Base-by-base conservation (phyloP, 2,888 invertebrate genomes). In the Dolichomitus sp. region DNA sequence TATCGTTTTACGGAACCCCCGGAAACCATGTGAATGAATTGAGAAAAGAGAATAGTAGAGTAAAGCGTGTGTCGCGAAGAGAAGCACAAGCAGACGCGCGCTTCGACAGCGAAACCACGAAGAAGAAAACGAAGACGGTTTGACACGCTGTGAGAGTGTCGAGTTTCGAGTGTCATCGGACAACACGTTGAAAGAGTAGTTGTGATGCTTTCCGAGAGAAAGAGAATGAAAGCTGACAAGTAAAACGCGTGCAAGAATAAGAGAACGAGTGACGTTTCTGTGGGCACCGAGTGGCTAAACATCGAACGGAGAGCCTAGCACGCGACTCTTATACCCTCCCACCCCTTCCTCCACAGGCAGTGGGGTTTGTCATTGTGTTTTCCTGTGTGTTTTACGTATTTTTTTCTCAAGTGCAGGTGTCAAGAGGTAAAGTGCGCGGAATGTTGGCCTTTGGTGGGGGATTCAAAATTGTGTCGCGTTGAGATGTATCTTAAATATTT, bases 11-110 rank as follows among this genome's bases (percentile, higher is more conserved):
- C 63, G 50, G 69, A 74, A 82, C 37, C 75, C 79, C 70, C 74
- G 75, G 42, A 72, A 76, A 54, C 45, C 27, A 57, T 79, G 82
- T 80, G 82, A 83, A 83, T 79, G 79, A 83, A 83, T 68, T 27
- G 59, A 40, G 23, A 61, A 17, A 27, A 70, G 59, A 19, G 11
- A 11, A 37, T 27, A 65, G 52, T 23, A 17, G 42, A 76, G 50
- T 30, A 37, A 52, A 37, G 54, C 69, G 19, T 48, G 69, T 40
- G 68, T 11, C 42, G n/a, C 57, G 54, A 40, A 12, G 2, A 19
- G 23, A 33, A 33, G 7, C 4, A 7, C 33, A 23, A 23, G 7
- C 33, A 4, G 33, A 33, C 33, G 33, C 59, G 78, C 81, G 45
- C n/a, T 4, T n/a, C 66, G 57, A 33, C 50, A 78, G 57, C 59